phyloP scores from a whole-genome alignment of 2,113 vertebrate genomes.

The Hyla sarda region DNA sequence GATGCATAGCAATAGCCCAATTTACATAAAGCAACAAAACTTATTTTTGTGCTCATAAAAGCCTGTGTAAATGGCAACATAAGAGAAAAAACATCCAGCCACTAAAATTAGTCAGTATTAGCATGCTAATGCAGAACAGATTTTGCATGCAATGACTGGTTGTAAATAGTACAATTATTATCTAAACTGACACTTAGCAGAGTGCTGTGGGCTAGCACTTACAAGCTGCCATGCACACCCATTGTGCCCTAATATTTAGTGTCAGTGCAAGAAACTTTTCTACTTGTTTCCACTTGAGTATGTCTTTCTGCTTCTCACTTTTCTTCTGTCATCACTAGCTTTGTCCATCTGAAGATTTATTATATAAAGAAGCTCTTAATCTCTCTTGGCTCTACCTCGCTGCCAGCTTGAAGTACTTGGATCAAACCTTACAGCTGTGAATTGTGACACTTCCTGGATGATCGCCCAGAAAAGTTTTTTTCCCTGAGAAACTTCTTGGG shows the following conservation, averaged over 20 bases:
- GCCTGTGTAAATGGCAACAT: not conserved
- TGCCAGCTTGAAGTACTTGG: conserved; percentile 69
- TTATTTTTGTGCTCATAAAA: not conserved
- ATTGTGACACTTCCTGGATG: conserved; percentile 65
- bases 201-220: conserved; percentile 2
- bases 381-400: conserved; percentile 68
- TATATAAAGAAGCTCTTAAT: conserved; percentile 69
- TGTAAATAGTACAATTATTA: conserved; percentile 29
- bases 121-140: conserved; percentile 4
- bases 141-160: not conserved
- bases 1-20: no score
- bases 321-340: conserved; percentile 61
- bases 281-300: conserved; percentile 52
- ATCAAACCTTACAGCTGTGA: conserved; percentile 70
- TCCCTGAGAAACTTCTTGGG: conserved; percentile 67
- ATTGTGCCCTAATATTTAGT: conserved; percentile 17
- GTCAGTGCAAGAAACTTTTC: conserved; percentile 9
- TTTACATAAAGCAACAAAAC: not conserved
- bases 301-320: conserved; percentile 51
- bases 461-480: conserved; percentile 68
- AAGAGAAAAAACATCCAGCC: not conserved
- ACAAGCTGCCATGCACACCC: conserved; percentile 21
- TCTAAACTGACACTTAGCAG: not conserved
- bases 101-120: conserved; percentile 17
- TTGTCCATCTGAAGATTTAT: conserved; percentile 52